Percentiles rank a stretch among this genome's conserved stretches.
Evolutionary conservation across 1,140 invertebrate genomes (phyloP).

Genomic region (Lepidurus packardi): DNA sequence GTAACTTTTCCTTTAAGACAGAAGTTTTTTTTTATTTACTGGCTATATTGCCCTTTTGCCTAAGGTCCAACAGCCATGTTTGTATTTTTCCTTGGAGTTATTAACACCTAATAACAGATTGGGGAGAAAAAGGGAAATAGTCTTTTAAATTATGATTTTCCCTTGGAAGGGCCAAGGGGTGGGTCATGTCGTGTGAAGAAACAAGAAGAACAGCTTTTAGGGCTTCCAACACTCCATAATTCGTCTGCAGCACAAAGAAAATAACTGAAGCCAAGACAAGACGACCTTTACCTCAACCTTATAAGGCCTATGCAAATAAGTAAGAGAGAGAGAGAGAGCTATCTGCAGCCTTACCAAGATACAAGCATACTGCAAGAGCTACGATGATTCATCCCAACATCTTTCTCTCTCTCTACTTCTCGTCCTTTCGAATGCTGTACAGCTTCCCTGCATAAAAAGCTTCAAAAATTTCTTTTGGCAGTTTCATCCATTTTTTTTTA

Average conservation of each 20-base stretch:
- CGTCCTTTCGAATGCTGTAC: not conserved
- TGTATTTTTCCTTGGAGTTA: not conserved
- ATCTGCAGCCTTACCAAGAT: not conserved
- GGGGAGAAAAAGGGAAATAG: not conserved
- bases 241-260: not conserved
- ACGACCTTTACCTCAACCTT: constrained; percentile 8
- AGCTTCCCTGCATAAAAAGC: not conserved
- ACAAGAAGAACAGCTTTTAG: not conserved
- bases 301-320: constrained; percentile 22
- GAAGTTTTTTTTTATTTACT: no score
- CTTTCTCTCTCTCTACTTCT: not conserved
- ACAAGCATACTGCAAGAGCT: not conserved
- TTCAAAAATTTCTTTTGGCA: not conserved
- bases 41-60: no score
- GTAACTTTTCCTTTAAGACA: no score
- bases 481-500: not conserved
- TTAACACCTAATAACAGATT: constrained; percentile 22
- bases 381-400: constrained; percentile 2
- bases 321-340: not conserved
- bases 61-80: not conserved
- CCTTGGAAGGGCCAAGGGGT: not conserved
- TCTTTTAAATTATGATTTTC: not conserved
- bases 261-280: not conserved
- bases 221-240: constrained; percentile 15
- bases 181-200: not conserved